Conservation (phyloP, 1,140 invertebrate genomes). For the Phortica variegata region DNA sequence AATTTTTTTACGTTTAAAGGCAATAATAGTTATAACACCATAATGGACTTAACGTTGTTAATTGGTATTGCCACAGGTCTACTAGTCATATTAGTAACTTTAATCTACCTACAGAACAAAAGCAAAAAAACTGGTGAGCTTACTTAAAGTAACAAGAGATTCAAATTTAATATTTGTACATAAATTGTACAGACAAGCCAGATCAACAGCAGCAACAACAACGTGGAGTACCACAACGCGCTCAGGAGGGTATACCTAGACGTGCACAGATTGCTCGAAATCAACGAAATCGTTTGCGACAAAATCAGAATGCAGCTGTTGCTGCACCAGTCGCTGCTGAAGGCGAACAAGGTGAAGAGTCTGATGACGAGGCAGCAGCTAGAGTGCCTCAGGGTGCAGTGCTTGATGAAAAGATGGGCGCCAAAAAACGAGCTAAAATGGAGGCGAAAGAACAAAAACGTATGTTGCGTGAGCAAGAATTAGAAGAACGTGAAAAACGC, state of each 20-base stretch:
- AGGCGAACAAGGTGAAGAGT: slow-evolving; percentile 53
- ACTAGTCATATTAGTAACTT: slow-evolving; percentile 56
- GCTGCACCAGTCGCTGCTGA: slow-evolving; percentile 37
- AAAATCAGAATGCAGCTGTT: slow-evolving; percentile 23
- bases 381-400: slow-evolving; percentile 41
- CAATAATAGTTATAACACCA: slow-evolving; percentile 7
- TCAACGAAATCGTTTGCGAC: slow-evolving; percentile 62
- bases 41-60: slow-evolving; percentile 60
- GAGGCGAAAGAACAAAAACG: slow-evolving; percentile 92
- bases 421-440: slow-evolving; percentile 88
- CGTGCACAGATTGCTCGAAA: slow-evolving; percentile 65
- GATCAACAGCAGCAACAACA: slow-evolving; percentile 32
- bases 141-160: background rate
- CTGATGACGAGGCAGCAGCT: slow-evolving; percentile 47
- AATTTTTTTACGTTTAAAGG: background rate
- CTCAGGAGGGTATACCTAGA: slow-evolving; percentile 60
- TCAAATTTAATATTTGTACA: background rate
- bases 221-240: slow-evolving; percentile 47
- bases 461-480: slow-evolving; percentile 75
- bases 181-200: slow-evolving; percentile 11
- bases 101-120: slow-evolving; percentile 54
- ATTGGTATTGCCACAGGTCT: slow-evolving; percentile 57
- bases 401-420: slow-evolving; percentile 81
- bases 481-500: slow-evolving; percentile 69
- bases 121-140: slow-evolving; percentile 30